These are phyloP conservation scores for Geodia barretti DNA, from an alignment of 37 sponge, comb jelly and placozoan genomes.

Conservation along the genomic window DNA sequence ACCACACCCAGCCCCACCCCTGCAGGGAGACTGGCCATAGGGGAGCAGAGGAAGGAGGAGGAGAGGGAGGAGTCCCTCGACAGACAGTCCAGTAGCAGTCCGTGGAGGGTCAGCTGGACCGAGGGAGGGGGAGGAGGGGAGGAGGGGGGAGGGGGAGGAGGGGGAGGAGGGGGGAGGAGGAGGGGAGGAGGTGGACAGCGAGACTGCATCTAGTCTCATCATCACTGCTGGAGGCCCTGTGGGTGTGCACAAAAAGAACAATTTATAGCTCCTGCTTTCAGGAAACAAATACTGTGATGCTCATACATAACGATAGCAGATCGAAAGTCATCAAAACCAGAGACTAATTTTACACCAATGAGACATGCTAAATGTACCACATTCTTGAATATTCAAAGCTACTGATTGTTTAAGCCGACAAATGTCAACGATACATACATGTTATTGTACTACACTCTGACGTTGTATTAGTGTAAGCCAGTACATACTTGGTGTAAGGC, in stretches of 20 bases:
- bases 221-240: constrained; percentile 46
- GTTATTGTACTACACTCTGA: too few relatives aligned
- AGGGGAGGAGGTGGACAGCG: constrained; percentile 17
- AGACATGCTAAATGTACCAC: too few relatives aligned
- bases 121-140: constrained; percentile 8
- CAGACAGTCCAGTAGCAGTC: constrained; percentile 42
- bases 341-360: too few relatives aligned
- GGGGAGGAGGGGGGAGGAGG: background rate
- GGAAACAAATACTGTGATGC: too few relatives aligned
- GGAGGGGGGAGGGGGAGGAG: background rate
- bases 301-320: too few relatives aligned
- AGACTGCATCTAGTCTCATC: constrained; percentile 42
- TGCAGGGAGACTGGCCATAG: constrained; percentile 24
- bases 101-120: constrained; percentile 20
- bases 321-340: too few relatives aligned
- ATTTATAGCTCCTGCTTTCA: too few relatives aligned
- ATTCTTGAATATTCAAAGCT: too few relatives aligned
- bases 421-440: too few relatives aligned
- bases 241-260: background rate
- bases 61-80: background rate
- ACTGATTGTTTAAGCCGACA: too few relatives aligned
- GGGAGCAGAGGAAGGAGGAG: constrained; percentile 37
- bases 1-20: constrained; percentile 39
- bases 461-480: too few relatives aligned
- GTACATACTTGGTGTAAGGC: constrained; percentile 50